Evolutionary conservation across 2,113 vertebrate species (phyloP), one percentile per base, ranked within the genome.

Genomic region (Neolamprologus modestus): DNA sequence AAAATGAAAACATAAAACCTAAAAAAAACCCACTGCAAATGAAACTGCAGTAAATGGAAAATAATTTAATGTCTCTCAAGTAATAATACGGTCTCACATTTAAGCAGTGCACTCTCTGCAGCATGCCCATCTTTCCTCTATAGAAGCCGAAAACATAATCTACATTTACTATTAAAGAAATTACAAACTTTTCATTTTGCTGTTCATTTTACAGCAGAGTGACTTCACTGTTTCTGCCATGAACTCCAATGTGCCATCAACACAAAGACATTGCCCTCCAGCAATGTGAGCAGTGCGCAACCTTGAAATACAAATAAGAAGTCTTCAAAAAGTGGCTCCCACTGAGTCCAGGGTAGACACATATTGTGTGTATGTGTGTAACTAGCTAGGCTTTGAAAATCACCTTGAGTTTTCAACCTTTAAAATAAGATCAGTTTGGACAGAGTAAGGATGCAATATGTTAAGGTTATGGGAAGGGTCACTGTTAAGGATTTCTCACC

Each of bases 231-330:
- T 88, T 87, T 85, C 87, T 66, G n/a, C 47, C 6, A 3, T 63
- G 71, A 89, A 71, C 80, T 81, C 52, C 14, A 5, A 47, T 84
- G 88, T 92, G 88, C 61, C 35, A 31, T 87, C 90, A 83, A 80
- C 88, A 92, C 91, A 95, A 87, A 90, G 90, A 81, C 86, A 9
- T 68, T 79, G 35, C 73, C 93, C 93, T 92, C 42, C 28, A 84
- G 94, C 83, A 86, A 94, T 59, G 81, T 91, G 86, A 93, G 89
- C 53, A 8, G 85, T 91, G 82, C 6, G 3, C 89, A 87, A 92
- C 82, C 93, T 92, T 90, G 86, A 92, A 95, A 91, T 86, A 91
- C 84, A 92, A 94, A 94, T 88, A 91, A 81, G 68, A 91, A 85
- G 83, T 88, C 81, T 88, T 91, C 89, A 93, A 92, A 91, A 84